A percentile compares a stretch with the other conserved stretches of the same genome.
These are phyloP conservation scores for Metalampra italica DNA, from an alignment of 2,888 invertebrate genomes.

Conservation along the genomic window DNA sequence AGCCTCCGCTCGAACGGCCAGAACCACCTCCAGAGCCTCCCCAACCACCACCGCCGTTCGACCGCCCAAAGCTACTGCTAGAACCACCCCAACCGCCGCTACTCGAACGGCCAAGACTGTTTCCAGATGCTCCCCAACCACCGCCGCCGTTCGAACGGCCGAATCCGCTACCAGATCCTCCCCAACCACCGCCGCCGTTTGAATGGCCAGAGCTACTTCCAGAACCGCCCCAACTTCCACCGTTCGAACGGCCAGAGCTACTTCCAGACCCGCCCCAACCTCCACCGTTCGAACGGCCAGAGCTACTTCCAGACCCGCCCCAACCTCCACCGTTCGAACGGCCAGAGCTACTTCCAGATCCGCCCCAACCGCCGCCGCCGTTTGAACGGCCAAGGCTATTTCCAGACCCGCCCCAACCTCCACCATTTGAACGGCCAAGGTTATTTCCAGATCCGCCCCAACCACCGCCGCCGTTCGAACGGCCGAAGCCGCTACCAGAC, in stretches of 20 bases:
- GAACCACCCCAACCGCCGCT: constrained; percentile 14
- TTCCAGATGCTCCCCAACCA: constrained; percentile 10
- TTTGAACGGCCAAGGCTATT: constrained; percentile 9
- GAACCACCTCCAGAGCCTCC: constrained; percentile 4
- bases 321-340: background rate
- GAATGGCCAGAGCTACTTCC: background rate
- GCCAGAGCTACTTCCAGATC: constrained; percentile 2
- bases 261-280: constrained; percentile 13
- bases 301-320: background rate
- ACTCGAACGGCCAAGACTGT: constrained; percentile 7
- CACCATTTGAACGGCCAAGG: constrained; percentile 1
- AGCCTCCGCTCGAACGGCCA: constrained; percentile 9
- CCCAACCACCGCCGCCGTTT: constrained; percentile 8
- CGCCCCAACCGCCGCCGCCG: constrained; percentile 12
- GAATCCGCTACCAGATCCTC: background rate
- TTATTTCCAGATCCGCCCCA: background rate
- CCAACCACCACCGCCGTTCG: constrained; percentile 9
- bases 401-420: constrained; percentile 14
- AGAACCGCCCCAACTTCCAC: constrained; percentile 13
- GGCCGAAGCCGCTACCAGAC: background rate
- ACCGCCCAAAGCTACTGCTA: constrained; percentile 8
- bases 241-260: constrained; percentile 8
- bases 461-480: background rate
- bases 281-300: constrained; percentile 2
- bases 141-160: constrained; percentile 10